A percentile compares a stretch with the other conserved stretches of the same genome.
Conservation (phyloP, 2,113 vertebrate species). For the Chamaetylas fuelleborni region DNA sequence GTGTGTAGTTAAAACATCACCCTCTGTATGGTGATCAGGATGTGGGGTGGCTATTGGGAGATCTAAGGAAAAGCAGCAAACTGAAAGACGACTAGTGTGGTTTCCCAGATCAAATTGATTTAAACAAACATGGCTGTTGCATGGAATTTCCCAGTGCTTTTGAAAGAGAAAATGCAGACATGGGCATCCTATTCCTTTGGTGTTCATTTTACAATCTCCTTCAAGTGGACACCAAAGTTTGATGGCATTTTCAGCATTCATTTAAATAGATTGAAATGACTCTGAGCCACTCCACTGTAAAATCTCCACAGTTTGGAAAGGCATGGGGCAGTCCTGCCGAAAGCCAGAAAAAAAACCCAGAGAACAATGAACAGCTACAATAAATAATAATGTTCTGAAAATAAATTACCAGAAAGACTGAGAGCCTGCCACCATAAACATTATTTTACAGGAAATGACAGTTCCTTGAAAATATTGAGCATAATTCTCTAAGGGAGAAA, state of each 20-base stretch:
- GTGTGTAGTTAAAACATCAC: neutral
- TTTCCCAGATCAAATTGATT: neutral
- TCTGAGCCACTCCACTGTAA: neutral
- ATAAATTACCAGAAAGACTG: constrained; percentile 19
- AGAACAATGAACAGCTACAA: constrained; percentile 47
- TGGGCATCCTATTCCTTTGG: neutral
- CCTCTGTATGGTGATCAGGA: neutral
- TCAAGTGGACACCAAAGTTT: neutral
- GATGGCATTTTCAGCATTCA: neutral
- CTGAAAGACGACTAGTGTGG: neutral
- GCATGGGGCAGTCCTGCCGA: neutral
- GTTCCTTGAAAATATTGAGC: constrained; percentile 65
- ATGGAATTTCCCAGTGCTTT: neutral
- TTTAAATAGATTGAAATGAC: neutral
- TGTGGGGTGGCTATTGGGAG: neutral
- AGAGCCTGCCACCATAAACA: constrained; percentile 58
- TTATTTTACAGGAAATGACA: constrained; percentile 61
- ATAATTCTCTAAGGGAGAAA: constrained; percentile 45
- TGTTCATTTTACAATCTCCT: neutral
- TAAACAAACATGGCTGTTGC: neutral
- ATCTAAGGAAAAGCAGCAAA: neutral
- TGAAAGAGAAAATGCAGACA: neutral
- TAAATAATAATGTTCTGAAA: constrained; percentile 29
- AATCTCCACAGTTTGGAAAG: neutral
- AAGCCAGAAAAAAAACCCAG: neutral